A percentile compares a stretch with the other conserved stretches of the same genome.
Conservation (phyloP, 1,140 invertebrate genomes). For the Papilio glaucus region DNA sequence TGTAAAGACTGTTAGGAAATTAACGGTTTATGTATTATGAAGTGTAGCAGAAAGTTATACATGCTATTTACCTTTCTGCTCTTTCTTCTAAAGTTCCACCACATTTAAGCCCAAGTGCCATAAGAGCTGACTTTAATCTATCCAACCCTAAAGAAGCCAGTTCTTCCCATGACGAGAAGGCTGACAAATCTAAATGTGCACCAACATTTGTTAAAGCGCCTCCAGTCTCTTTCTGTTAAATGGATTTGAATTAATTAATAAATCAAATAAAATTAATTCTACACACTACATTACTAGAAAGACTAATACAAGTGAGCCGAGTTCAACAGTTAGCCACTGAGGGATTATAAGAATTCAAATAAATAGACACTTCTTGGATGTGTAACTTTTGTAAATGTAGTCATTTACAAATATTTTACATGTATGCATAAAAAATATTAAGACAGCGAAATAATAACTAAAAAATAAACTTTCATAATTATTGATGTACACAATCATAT, state of each 20-base stretch:
- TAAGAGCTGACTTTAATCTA: conserved; percentile 97
- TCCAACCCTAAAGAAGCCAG: conserved; percentile 97
- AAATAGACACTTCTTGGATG: no score
- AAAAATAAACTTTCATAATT: no score
- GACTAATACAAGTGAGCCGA: no score
- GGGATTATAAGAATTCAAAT: no score
- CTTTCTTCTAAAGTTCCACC: conserved; percentile 98
- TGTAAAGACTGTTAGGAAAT: conserved; percentile 24
- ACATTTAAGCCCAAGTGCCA: conserved; percentile 99
- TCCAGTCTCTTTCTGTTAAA: conserved; percentile 94
- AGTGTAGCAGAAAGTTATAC: neutral
- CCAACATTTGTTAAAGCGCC: conserved; percentile 96
- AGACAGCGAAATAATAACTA: no score
- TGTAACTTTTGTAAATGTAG: no score
- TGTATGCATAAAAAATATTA: no score
- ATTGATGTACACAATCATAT: no score
- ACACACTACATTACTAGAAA: no score
- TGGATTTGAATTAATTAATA: conserved; percentile 31
- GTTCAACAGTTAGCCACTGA: no score
- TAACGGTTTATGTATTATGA: conserved; percentile 26
- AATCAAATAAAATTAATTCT: no score
- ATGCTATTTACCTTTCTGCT: conserved; percentile 88
- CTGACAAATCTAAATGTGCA: conserved; percentile 97
- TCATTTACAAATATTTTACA: no score
- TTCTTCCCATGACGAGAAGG: conserved; percentile 99